A percentile compares a stretch with the other conserved stretches of the same genome.
phyloP scores from a whole-genome alignment of 2,888 invertebrate species.

The Anaspis maculata region DNA sequence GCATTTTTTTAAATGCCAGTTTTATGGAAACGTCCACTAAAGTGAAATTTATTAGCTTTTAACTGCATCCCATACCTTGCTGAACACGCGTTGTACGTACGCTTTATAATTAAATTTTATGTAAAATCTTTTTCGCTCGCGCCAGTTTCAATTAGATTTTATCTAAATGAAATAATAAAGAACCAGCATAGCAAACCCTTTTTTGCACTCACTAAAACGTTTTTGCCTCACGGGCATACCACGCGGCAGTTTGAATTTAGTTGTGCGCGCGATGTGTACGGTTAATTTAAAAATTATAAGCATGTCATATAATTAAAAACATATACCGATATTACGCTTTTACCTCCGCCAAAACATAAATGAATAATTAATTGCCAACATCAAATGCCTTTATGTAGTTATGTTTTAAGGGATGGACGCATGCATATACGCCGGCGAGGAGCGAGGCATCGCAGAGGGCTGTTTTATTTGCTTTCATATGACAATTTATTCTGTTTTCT shows the following conservation, averaged over 20 bases:
- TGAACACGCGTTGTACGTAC: too few species aligned
- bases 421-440: constrained; percentile 3
- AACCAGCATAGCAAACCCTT: constrained; percentile 20
- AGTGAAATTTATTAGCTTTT: too few species aligned
- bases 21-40: too few species aligned
- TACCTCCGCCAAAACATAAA: constrained; percentile 29
- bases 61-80: too few species aligned
- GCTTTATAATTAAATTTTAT: not conserved
- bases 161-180: constrained; percentile 27
- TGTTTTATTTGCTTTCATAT: constrained; percentile 31
- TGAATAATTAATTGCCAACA: constrained; percentile 35
- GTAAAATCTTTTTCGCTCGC: constrained; percentile 23
- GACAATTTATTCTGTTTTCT: constrained; percentile 35
- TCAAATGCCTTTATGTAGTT: constrained; percentile 34
- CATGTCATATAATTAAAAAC: constrained; percentile 36
- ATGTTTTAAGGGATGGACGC: constrained; percentile 11
- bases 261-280: constrained; percentile 15
- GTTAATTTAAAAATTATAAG: constrained; percentile 37
- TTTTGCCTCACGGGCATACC: constrained; percentile 20
- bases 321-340: constrained; percentile 31
- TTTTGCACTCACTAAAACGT: constrained; percentile 17
- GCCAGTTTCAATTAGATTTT: constrained; percentile 25
- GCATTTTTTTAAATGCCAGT: too few species aligned
- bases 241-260: constrained; percentile 23
- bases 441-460: constrained; percentile 11